Evolutionary conservation across 2,797 vertebrate species (phyloP), one percentile per base, ranked within the genome.

Genomic region (Xyrichtys novacula): DNA sequence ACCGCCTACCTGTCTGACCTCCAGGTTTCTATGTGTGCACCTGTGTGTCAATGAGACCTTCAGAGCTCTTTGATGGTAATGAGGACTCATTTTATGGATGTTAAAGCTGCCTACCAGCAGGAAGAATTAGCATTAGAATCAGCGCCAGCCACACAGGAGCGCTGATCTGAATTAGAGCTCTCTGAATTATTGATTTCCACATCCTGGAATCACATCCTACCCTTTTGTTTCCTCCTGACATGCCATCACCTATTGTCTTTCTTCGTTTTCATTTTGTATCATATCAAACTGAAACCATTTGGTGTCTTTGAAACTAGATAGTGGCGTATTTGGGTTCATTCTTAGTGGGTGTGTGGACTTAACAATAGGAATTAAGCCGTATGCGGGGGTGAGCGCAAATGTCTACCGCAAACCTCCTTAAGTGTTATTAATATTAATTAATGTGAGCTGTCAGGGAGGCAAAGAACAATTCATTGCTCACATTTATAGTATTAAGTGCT

Each of bases 351-450:
- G 61, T 26, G 0, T 15, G 1, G 29, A 52, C 23, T 0, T 11
- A 1, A 29, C 59, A n/a, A 0, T 14, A 1, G 29, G 62, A 20
- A 0, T 1, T 1, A 34, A 64, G 32, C 0, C 15, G 2, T 36
- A 57, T 28, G 0, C 16, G 2, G 29, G 60, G 23, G 0, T 14
- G 1, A 19, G 64, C 23, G 0, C 7, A 1, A 17, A 59, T 48
- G 64, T 72, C 53, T 59, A 58, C 76, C 76, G 80, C 78, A 69
- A 74, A 77, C 59, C 74, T 78, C 69, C 80, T 87, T 83, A 34
- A 58, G 63, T 28, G 83, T 61, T 85, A 89, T 93, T 91, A 92
- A 94, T 93, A 92, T 93, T 92, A 90, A 92, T 93, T 91, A 92
- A 88, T 83, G 81, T 64, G 68, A 71, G 78, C 88, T 88, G 86